Base-by-base conservation (phyloP, 2,888 invertebrate species). In the Gortyna flavago region DNA sequence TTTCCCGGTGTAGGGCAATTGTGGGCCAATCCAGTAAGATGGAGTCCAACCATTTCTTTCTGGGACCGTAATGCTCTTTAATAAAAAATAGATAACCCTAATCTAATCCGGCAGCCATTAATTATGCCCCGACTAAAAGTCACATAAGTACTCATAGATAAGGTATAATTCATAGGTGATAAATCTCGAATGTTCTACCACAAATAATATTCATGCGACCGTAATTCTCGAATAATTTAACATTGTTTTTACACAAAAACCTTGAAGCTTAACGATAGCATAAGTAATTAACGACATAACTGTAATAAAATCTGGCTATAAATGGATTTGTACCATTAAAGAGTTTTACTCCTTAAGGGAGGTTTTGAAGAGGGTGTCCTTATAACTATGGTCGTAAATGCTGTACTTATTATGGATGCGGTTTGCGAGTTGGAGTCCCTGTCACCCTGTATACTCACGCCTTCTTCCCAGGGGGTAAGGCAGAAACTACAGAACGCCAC, bases 191-290 rank as follows among this genome's bases (percentile, higher is more conserved):
- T 62, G 61, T 77, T 76, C 41, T 16, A n/a, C 32, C 32, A 62
- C 71, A 74, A 84, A 84, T 82, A 68, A 75, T 68, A 80, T 74
- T 72, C 68, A 84, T 85, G 32, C 48, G 65, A 41, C 35, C 35
- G 29, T 83, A 77, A 77, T 69, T 74, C 65, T 44, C 65, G 41
- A 64, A 77, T 75, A 73, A n/a, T n/a, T n/a, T n/a, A n/a, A 81
- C 84, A 80, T 75, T 86, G 80, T 84, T 82, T 81, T 81, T 81
- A 69, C 68, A 75, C 29, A 59, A 59, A 86, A 84, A 82, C 79
- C 77, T 78, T 74, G 25, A 86, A 84, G 74, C 83, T 87, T 86
- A 79, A 86, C 75, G 76, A 77, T 72, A 70, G 54, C 66, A 70
- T 44, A 67, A 68, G 81, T 81, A 80, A 86, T 87, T 88, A 88